Evolutionary conservation across 2,888 invertebrate species (phyloP).

Genomic region (Leptogaster cylindrica): DNA sequence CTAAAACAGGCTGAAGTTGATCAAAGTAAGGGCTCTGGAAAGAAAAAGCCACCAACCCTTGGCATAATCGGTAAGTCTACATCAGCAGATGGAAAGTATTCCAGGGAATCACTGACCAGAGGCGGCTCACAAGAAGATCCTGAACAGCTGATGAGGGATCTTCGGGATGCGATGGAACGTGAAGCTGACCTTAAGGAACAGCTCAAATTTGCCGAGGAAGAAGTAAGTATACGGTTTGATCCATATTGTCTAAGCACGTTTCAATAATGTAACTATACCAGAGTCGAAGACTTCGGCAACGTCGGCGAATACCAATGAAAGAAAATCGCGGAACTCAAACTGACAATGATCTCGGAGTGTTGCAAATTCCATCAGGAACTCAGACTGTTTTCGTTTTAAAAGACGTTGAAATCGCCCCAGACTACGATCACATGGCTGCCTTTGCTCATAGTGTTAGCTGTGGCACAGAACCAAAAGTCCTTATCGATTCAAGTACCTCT

Average conservation of each 20-base stretch:
- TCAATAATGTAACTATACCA: conserved; percentile 26
- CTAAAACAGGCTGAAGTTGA: conserved; percentile 54
- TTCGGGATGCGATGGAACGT: conserved; percentile 90
- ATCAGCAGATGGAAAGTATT: conserved; percentile 73
- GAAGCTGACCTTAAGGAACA: conserved; percentile 95
- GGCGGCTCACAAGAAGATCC: conserved; percentile 84
- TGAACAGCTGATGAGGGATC: conserved; percentile 80
- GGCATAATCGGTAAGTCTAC: conserved; percentile 66
- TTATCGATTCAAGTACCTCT: not conserved
- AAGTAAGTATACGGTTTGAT: conserved; percentile 65
- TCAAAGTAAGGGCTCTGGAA: conserved; percentile 57
- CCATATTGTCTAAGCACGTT: not conserved
- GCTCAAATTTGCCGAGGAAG: conserved; percentile 89
- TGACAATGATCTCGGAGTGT: conserved; percentile 49
- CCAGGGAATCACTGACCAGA: conserved; percentile 75
- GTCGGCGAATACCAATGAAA: conserved; percentile 44
- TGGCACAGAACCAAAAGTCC: conserved; percentile 4
- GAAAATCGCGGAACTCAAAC: conserved; percentile 58
- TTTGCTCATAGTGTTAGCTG: conserved; percentile 1
- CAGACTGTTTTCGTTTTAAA: conserved; percentile 51
- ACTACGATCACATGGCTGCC: not conserved
- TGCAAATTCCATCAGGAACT: conserved; percentile 56
- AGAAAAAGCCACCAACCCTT: conserved; percentile 68
- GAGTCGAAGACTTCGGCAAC: conserved; percentile 49
- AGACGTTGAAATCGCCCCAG: conserved; percentile 7